These are phyloP conservation scores for Gadus chalcogrammus DNA, from an alignment of 2,113 vertebrate species.

Conservation along the genomic window DNA sequence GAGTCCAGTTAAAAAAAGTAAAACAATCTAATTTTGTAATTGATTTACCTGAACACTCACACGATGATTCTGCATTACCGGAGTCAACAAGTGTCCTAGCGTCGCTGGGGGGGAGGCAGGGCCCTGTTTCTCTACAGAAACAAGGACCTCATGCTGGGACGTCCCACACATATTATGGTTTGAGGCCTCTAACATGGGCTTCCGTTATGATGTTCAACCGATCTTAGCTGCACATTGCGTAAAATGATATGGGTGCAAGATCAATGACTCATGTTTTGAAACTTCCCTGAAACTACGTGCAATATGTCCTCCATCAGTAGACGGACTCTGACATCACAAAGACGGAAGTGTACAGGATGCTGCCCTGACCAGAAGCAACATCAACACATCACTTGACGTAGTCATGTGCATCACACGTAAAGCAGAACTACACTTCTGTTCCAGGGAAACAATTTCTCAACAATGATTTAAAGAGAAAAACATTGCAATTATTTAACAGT, in stretches of 20 bases:
- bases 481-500: too few relatives aligned
- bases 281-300: constrained; percentile 37
- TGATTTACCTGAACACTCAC: too few relatives aligned
- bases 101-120: too few relatives aligned
- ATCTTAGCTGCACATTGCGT: too few relatives aligned
- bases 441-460: background rate
- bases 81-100: too few relatives aligned
- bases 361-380: constrained; percentile 32
- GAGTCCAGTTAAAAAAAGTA: too few relatives aligned
- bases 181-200: background rate
- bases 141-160: background rate
- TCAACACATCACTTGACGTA: constrained; percentile 14
- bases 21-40: too few relatives aligned
- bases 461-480: background rate
- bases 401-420: constrained; percentile 22
- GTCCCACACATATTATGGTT: constrained; percentile 4
- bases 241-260: too few relatives aligned
- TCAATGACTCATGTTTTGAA: background rate
- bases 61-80: too few relatives aligned
- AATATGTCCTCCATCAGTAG: constrained; percentile 34
- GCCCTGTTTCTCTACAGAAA: too few relatives aligned
- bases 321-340: constrained; percentile 16
- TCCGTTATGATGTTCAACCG: too few relatives aligned
- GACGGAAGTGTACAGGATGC: constrained; percentile 57
- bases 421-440: constrained; percentile 23